These are phyloP conservation scores for Drosophila fuyamai DNA, from an alignment of 1,140 invertebrate genomes.

Conservation along the genomic window DNA sequence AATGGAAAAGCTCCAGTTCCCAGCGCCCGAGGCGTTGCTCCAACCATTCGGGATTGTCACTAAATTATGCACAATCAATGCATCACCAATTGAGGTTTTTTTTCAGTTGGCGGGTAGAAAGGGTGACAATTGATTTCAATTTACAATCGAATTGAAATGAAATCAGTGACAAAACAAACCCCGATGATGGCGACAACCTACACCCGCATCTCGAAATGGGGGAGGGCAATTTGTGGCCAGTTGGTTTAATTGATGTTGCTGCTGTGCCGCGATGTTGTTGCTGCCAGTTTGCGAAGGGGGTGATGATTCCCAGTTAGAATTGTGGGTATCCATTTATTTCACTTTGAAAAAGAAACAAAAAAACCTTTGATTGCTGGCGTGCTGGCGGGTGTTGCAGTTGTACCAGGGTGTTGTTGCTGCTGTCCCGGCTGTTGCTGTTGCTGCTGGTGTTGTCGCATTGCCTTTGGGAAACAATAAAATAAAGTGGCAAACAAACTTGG, in stretches of 20 bases:
- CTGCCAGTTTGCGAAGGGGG: slow-evolving; percentile 8
- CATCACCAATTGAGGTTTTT: slow-evolving; percentile 45
- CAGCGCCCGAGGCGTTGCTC: slow-evolving; percentile 10
- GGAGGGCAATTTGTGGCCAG: slow-evolving; percentile 40
- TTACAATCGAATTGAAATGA: slow-evolving; percentile 82
- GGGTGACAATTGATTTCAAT: slow-evolving; percentile 80
- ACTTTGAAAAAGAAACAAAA: slow-evolving; percentile 38
- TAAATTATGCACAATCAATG: slow-evolving; percentile 79
- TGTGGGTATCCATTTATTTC: slow-evolving; percentile 72
- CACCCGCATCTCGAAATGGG: slow-evolving; percentile 64
- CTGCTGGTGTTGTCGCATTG: slow-evolving; percentile 48
- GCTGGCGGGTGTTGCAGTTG: slow-evolving; percentile 5
- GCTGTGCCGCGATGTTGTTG: slow-evolving; percentile 13
- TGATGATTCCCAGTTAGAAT: slow-evolving; percentile 55
- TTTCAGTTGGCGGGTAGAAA: slow-evolving; percentile 6
- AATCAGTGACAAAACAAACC: slow-evolving; percentile 82
- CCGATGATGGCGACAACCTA: slow-evolving; percentile 56
- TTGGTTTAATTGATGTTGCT: slow-evolving; percentile 67
- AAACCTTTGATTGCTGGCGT: slow-evolving; percentile 30
- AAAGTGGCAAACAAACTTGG: slow-evolving; percentile 73
- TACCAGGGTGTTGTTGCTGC: slow-evolving; percentile 8
- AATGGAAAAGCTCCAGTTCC: slow-evolving; percentile 24
- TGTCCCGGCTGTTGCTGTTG: slow-evolving; percentile 4
- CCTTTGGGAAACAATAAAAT: slow-evolving; percentile 76
- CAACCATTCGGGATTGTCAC: slow-evolving; percentile 56